phyloP scores from a whole-genome alignment of 2,113 vertebrate genomes.

The Seriola aureovittata region DNA sequence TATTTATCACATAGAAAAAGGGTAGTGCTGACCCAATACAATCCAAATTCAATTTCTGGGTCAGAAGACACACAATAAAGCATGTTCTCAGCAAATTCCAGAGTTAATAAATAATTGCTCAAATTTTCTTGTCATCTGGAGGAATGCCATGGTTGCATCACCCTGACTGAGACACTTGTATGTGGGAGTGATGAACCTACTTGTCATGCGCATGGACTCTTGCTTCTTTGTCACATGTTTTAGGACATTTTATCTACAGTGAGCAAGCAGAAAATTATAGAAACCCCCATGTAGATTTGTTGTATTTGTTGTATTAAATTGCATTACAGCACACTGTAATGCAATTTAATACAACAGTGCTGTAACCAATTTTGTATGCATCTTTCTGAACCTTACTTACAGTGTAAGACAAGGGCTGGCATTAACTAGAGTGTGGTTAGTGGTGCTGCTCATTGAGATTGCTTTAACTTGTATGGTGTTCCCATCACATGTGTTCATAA shows the following conservation, averaged over 20 bases:
- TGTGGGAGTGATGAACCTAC: not conserved
- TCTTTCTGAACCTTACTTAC: too few relatives aligned
- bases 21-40: conserved; percentile 8
- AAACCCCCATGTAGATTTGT: not conserved
- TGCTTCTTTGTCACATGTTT: not conserved
- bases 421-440: too few relatives aligned
- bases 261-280: not conserved
- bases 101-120: conserved; percentile 15
- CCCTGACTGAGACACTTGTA: not conserved
- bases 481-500: too few relatives aligned
- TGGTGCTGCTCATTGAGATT: too few relatives aligned
- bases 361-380: too few relatives aligned
- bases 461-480: too few relatives aligned
- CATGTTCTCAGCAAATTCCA: conserved; percentile 1
- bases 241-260: not conserved
- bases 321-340: too few relatives aligned
- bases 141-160: not conserved
- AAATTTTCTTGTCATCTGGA: not conserved
- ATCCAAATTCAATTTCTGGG: conserved; percentile 43
- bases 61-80: conserved; percentile 42
- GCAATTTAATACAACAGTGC: too few relatives aligned
- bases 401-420: too few relatives aligned
- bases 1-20: conserved; percentile 24
- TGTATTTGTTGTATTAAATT: too few relatives aligned
- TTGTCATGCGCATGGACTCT: not conserved